Base-by-base conservation (phyloP, 2,113 vertebrate genomes). In the Okapia johnstoni region DNA sequence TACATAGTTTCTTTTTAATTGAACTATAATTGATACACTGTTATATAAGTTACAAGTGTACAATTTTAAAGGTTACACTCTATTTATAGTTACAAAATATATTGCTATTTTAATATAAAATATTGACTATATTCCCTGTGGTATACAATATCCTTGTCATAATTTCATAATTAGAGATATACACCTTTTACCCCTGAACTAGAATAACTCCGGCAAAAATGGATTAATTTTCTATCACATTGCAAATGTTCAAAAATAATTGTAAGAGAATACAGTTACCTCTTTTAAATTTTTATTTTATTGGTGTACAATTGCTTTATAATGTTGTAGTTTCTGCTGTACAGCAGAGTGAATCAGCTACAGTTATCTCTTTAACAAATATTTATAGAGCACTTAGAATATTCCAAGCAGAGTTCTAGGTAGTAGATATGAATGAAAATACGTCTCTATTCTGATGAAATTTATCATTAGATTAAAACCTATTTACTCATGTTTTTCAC, bases 391-490 rank as follows among this genome's bases (percentile, higher is more conserved):
- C 60, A 61, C 46, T 46, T 96, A 63, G 8, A 88, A 8, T 76
- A 50, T 84, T 90, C 60, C 12, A 89, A 50, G 23, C 36, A 91
- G 83, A 52, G 43, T 52, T 94, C 70, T 73, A 28, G 14, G 66
- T 12, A 80, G 26, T 90, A 95, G 25, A 60, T 85, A 57, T 63
- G 33, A 93, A 76, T 96, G 90, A 87, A 93, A 57, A 63, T 63
- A n/a, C 89, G n/a, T 70, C 33, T 28, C 79, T 88, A 16, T 26
- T 77, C 15, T 60, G 70, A 43, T 0, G 2, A 19, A 33, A 76
- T 92, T 95, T 93, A 61, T 90, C 25, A 84, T 96, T 96, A 96
- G 50, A 55, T 83, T 63, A 89, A 95, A 92, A 70, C 30, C 6
- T 83, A 46, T 30, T 76, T 80, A 43, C 50, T 95, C 36, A 63